A percentile compares a stretch with the other conserved stretches of the same genome.
Conservation (phyloP, 2,797 vertebrate genomes). For the Rhinatrema bivittatum region DNA sequence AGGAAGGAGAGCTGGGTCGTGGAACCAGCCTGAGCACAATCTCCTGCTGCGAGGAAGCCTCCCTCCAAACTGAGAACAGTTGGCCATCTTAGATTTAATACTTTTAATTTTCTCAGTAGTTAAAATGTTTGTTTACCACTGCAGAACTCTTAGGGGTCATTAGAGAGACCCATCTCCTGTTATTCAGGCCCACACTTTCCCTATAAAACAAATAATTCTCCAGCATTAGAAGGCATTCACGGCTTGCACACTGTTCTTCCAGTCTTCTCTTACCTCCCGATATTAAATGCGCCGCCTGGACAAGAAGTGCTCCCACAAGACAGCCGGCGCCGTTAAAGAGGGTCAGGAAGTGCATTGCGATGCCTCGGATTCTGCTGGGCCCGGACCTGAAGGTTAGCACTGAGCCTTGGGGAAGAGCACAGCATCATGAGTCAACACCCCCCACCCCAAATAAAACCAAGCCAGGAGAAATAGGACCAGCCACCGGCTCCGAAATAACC, state of each 20-base stretch:
- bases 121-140: no score
- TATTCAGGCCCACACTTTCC: slow-evolving; percentile 30
- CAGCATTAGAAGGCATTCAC: slow-evolving; percentile 15
- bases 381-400: slow-evolving; percentile 71
- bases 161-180: slow-evolving; percentile 29
- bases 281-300: slow-evolving; percentile 62
- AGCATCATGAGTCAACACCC: no score
- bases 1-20: no score
- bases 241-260: not conserved
- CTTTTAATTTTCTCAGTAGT: no score
- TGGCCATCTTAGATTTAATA: no score
- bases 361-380: slow-evolving; percentile 63
- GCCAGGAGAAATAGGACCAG: no score
- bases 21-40: no score
- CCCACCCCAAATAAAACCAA: no score
- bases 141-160: no score
- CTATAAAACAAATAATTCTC: slow-evolving; percentile 27
- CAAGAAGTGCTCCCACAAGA: slow-evolving; percentile 73
- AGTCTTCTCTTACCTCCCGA: slow-evolving; percentile 60
- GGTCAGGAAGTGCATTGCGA: slow-evolving; percentile 43
- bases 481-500: no score
- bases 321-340: slow-evolving; percentile 76
- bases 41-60: no score
- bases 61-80: no score
- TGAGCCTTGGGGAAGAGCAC: slow-evolving; percentile 52